Conservation (phyloP, 2,113 vertebrate genomes). For the Rhinoptilus africanus region DNA sequence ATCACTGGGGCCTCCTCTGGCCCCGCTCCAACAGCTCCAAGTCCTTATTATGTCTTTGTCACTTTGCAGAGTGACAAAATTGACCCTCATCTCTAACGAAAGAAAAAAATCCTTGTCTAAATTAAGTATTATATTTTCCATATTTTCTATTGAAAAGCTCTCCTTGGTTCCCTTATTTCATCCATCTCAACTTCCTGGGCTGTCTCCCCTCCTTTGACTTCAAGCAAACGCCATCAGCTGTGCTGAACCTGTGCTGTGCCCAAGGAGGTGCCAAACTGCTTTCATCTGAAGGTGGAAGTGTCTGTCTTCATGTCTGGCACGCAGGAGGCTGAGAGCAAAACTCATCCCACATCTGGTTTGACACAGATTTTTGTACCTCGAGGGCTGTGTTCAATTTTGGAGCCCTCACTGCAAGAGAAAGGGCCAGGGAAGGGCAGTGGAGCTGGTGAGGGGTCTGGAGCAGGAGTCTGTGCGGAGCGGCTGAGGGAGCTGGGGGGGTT, state of each 20-base stretch:
- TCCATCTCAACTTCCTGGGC: background rate
- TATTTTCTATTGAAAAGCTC: background rate
- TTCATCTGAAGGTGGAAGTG: background rate
- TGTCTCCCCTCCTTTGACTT: background rate
- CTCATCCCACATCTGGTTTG: fast-evolving
- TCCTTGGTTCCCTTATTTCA: background rate
- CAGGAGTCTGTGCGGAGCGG: background rate
- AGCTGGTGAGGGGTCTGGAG: background rate
- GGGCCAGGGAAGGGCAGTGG: background rate
- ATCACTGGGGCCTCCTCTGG: background rate
- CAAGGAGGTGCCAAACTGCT: background rate
- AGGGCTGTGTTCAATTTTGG: background rate
- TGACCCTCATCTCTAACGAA: background rate
- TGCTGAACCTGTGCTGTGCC: background rate
- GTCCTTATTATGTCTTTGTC: background rate
- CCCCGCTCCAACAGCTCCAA: background rate
- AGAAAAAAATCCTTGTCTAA: background rate
- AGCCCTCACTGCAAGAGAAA: background rate
- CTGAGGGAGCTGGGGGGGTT: background rate
- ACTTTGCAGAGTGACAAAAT: background rate
- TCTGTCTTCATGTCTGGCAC: background rate
- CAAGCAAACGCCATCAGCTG: fast-evolving
- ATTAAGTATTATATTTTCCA: background rate
- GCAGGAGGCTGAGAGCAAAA: background rate
- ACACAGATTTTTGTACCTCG: background rate